Evolutionary conservation across 1,140 invertebrate genomes (phyloP), one percentile per base, ranked within the genome.

Genomic region (Drosophila burlai): DNA sequence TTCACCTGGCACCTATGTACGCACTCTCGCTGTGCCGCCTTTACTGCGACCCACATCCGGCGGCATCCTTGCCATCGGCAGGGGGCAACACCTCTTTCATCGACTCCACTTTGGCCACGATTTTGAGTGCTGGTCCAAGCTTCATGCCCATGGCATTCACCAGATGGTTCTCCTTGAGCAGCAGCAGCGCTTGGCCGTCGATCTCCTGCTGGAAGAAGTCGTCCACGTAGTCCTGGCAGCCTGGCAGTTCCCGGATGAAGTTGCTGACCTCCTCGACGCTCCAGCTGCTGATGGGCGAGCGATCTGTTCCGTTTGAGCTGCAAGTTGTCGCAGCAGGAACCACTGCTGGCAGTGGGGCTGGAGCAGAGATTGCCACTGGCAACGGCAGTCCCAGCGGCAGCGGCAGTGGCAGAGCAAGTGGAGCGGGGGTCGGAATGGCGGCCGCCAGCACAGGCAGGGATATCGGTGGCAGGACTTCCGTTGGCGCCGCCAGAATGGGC

Each of bases 141-240:
- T 99, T 99, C 95, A 99, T 99, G 43, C 96, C 96, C 95, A 99
- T 98, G 6, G 97, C 97, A 34, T 96, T 96, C 94, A 99, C 98
- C 11, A 99, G 93, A 94, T 99, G 98, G 89, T 99, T 98, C 71
- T 98, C 98, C 92, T 98, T 98, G n/a, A 99, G 95, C 49, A 99
- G 94, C 94, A 99, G 95, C 24, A 99, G 93, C 8, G 98, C 98
- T 92, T 99, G 97, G 0, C 98, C 98, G 91, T 99, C 98, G 76
- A 99, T 99, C 93, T 99, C 98, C 92, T 99, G 98, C 58, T 97
- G 96, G 1, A 96, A 95, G 94, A 99, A 99, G 92, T 99, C 98
- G 91, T 99, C 98, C 1, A 98, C 98, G 91, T 99, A 99, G 81
- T 98, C 97, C 2, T 96, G 95, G 92, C 98, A 99, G 0, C 98